phyloP scores from a whole-genome alignment of 1,140 invertebrate species.

The Leptinotarsa undecemlineata region DNA sequence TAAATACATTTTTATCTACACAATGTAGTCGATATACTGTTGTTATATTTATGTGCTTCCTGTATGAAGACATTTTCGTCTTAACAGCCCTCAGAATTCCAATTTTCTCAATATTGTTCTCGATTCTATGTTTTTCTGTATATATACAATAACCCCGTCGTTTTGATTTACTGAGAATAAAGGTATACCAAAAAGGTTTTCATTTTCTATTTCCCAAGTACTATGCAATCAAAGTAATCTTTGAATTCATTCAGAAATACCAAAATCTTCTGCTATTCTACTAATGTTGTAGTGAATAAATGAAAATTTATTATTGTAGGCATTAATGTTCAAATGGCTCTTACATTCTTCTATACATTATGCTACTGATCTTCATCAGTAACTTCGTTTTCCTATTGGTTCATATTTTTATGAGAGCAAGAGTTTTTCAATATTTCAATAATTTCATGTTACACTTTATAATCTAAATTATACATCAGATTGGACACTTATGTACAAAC shows the following conservation, averaged over 20 bases:
- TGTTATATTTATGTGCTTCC: too few relatives aligned
- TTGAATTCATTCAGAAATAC: neutral
- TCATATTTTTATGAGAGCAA: neutral
- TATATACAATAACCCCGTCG: neutral
- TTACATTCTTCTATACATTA: neutral
- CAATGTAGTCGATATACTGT: too few relatives aligned
- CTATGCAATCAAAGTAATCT: neutral
- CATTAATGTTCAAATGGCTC: neutral
- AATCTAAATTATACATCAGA: too few relatives aligned
- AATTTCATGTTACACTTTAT: too few relatives aligned
- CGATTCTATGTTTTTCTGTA: neutral
- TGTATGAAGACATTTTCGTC: too few relatives aligned
- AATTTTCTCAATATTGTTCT: too few relatives aligned
- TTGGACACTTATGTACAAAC: too few relatives aligned
- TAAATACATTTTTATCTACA: too few relatives aligned
- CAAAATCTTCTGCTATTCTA: neutral
- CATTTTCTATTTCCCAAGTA: neutral
- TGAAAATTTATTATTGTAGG: neutral
- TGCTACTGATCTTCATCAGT: neutral
- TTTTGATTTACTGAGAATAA: neutral
- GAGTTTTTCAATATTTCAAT: neutral
- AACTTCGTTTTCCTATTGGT: neutral
- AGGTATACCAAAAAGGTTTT: neutral
- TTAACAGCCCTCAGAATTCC: too few relatives aligned
- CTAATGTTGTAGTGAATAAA: neutral